Base-by-base conservation (phyloP, 2,888 invertebrate species). In the Poecilus cupreus region DNA sequence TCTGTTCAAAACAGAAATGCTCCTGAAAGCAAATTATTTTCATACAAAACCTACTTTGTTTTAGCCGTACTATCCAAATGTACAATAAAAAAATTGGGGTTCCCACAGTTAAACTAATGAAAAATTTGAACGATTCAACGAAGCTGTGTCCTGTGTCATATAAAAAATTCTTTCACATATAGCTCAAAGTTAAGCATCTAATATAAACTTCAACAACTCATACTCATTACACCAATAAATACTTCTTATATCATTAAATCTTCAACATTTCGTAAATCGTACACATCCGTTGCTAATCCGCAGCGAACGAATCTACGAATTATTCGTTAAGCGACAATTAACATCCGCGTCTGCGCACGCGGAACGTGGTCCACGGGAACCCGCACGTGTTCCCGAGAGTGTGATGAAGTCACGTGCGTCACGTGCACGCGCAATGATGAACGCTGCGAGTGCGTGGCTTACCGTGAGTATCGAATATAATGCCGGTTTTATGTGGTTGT, bases 351-450 rank as follows among this genome's bases (percentile, higher is more conserved):
- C 5, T 32, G 6, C 8, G 2, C 32, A 8, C 8, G 43, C 3
- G 43, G 1, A n/a, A 3, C 10, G 13, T n/a, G n/a, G n/a, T n/a
- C n/a, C 32, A 32, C 32, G 32, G 32, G 6, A 5, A 32, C 32
- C 0, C 32, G 8, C 32, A 32, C 32, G 4, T 32, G 32, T 32
- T 32, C 8, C 5, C 32, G 32, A 32, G 32, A 32, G 2, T 32
- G 32, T 32, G 54, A 54, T 54, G 10, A 54, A 54, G 54, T 54
- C 54, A 54, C 54, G 54, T 54, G 54, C 54, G 54, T 54, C 54
- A 54, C 54, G 22, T n/a, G 20, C 22, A 13, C 13, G 43, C 43
- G 43, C 13, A 10, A 6, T 32, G 32, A 32, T 32, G 32, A 5
- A 32, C 6, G 26, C 26, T 26, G 5, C 26, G 26, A 26, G 26